Percentiles rank a stretch among this genome's conserved stretches.
phyloP scores from a whole-genome alignment of 2,797 vertebrate genomes.

The Heteromormyrus szaboi region DNA sequence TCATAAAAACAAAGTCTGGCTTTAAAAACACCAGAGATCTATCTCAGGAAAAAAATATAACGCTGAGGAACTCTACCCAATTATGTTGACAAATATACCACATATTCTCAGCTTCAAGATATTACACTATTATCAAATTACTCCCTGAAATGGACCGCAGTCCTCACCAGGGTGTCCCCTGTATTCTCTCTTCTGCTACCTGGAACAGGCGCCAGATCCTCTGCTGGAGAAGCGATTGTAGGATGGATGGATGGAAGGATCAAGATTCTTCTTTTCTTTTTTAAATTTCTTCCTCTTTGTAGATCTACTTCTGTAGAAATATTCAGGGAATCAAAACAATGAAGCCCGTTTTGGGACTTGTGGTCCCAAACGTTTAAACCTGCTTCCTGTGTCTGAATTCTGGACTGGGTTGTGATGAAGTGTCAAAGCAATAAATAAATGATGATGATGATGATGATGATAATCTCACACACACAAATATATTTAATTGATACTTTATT shows the following conservation, averaged over 20 bases:
- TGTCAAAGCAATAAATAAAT: background rate
- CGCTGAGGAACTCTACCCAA: background rate
- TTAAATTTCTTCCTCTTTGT: background rate
- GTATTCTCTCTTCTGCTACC: background rate
- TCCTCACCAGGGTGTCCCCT: background rate
- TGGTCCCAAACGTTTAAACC: background rate
- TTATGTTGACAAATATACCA: background rate
- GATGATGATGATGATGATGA: background rate
- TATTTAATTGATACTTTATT: background rate
- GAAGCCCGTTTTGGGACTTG: background rate
- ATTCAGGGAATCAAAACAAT: background rate
- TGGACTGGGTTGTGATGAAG: background rate
- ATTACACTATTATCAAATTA: background rate
- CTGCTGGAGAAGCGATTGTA: background rate
- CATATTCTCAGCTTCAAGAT: background rate
- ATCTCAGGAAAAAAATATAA: slow-evolving; percentile 30
- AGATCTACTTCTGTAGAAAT: background rate
- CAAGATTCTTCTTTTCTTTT: background rate
- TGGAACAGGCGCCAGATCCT: background rate
- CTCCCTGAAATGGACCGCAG: background rate
- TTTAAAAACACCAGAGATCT: slow-evolving; percentile 40
- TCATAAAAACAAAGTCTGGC: background rate
- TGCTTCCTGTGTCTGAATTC: background rate
- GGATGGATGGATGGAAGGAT: background rate
- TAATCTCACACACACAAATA: background rate